Evolutionary conservation across 2,113 vertebrate genomes (phyloP), one percentile per base, ranked within the genome.

Genomic region (Elgaria multicarinata): DNA sequence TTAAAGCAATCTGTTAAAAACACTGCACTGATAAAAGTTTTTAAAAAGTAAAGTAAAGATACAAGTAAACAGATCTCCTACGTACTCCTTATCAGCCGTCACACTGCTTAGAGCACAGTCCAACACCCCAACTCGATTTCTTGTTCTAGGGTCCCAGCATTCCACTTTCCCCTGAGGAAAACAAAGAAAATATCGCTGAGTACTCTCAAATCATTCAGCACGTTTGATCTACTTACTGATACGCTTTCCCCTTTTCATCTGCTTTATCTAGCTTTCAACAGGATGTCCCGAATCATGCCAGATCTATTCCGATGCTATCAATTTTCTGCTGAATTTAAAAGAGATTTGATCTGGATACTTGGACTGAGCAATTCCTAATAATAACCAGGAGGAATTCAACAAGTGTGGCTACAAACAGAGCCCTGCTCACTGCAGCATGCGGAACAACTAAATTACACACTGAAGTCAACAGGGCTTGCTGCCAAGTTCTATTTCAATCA

Each of bases 91-190:
- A 87, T 98, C 98, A 42, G 98, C 98, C 1, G 98, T 97, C 67
- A 99, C 96, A 36, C 98, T 99, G 94, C 97, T 98, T 71, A 99
- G 95, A 0, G 98, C 99, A 1, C 99, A 99, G 94, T 99, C 99
- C 94, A 99, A 93, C 13, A 97, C 26, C 20, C 98, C 98, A 46
- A 99, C 99, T 72, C 98, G 96, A 78, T 85, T 97, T 86, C 99
- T 96, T 4, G 97, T 97, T 67, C 99, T 97, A 18, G 99, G 99
- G 92, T 99, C 99, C 99, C 99, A 99, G 97, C 98, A 99, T 91
- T 99, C 99, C 20, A 99, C 99, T 87, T 97, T 97, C 12, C 99
- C 99, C 99, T 99, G 85, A 46, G 77, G 1, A 93, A 20, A 66
- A 89, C 64, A 95, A 72, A 36, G 66, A 74, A 93, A 80, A 42